Evolutionary conservation across 2,797 vertebrate species (phyloP).

Genomic region (Hyperoplus immaculatus): DNA sequence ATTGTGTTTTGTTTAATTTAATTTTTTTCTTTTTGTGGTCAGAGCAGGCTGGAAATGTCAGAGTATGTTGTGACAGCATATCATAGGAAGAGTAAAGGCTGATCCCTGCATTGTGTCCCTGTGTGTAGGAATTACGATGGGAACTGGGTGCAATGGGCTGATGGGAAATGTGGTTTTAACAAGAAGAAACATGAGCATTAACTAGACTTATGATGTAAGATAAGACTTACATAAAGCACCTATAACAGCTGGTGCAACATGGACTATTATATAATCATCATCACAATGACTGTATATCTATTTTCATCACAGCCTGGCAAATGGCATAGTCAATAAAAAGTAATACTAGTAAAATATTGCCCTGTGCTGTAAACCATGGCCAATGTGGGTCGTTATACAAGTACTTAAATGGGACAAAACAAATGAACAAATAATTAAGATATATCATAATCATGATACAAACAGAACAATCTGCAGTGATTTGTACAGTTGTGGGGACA

Average conservation of each 20-base stretch:
- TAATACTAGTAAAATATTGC: too few species aligned
- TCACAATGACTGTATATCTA: too few species aligned
- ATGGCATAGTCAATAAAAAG: too few species aligned
- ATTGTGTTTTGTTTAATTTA: background rate
- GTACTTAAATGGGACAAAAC: too few species aligned
- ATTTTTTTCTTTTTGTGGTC: background rate
- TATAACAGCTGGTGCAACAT: background rate
- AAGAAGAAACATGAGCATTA: background rate
- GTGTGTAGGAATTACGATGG: background rate
- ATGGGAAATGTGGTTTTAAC: slow-evolving; percentile 17
- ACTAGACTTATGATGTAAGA: background rate
- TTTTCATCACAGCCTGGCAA: too few species aligned
- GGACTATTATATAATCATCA: too few species aligned
- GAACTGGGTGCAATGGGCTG: slow-evolving; percentile 10
- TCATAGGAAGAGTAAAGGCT: background rate
- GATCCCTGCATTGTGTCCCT: background rate
- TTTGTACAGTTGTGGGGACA: background rate
- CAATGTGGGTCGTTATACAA: too few species aligned
- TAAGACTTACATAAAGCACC: background rate
- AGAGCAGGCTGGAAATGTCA: background rate
- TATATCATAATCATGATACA: background rate
- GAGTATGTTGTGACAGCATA: slow-evolving; percentile 8
- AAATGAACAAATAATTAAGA: background rate
- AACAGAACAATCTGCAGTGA: background rate
- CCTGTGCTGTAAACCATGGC: too few species aligned